Conservation (phyloP, 2,113 vertebrate species). For the Indicator maculatus region DNA sequence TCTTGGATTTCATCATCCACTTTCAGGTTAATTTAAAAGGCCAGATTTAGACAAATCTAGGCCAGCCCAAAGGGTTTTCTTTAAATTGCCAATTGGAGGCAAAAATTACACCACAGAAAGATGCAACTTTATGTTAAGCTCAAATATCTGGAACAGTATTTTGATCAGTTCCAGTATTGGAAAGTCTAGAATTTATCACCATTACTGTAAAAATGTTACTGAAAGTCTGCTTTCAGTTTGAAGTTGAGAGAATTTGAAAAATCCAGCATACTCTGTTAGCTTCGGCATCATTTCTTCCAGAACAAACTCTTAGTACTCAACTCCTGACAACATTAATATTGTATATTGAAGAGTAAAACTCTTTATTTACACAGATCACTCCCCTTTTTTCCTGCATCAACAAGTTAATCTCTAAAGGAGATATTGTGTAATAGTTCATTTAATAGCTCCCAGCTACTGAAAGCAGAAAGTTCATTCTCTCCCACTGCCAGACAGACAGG, state of each 20-base stretch:
- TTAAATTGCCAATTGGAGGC: not conserved
- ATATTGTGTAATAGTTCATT: not conserved
- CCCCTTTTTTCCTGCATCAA: not conserved
- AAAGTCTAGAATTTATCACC: not conserved
- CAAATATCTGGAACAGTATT: not conserved
- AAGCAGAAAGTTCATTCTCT: not conserved
- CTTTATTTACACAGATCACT: not conserved
- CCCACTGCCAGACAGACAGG: not conserved
- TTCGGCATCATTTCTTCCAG: not conserved
- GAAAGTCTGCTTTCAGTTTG: not conserved
- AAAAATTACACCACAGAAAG: not conserved
- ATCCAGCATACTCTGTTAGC: not conserved
- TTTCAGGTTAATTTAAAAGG: not conserved
- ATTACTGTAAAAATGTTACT: not conserved
- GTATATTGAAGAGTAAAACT: not conserved
- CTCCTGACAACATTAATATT: not conserved
- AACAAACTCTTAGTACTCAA: not conserved
- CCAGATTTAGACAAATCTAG: fast-evolving
- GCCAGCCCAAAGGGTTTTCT: not conserved
- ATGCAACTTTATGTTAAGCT: not conserved
- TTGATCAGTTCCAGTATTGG: not conserved
- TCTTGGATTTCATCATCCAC: not conserved
- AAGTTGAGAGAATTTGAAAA: not conserved
- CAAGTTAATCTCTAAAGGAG: not conserved
- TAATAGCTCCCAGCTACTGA: not conserved